Evolutionary conservation across 2,888 invertebrate species (phyloP).

Genomic region (Amblyjoppa proteus): DNA sequence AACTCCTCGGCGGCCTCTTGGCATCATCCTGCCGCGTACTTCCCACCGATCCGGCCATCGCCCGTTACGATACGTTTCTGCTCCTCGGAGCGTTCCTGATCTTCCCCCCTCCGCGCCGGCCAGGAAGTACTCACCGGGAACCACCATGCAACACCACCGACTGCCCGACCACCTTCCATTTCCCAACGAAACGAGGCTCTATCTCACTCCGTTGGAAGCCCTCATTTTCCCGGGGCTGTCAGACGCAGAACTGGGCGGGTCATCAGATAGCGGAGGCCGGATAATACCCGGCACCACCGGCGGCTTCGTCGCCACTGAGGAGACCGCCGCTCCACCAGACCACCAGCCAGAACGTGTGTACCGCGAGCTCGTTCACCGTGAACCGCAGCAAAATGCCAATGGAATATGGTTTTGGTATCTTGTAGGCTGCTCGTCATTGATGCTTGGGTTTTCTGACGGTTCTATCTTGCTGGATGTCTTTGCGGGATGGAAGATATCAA

Average conservation of each 20-base stretch:
- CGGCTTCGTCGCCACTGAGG: conserved; percentile 42
- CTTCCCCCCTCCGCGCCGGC: conserved; percentile 59
- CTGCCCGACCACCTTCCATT: conserved; percentile 63
- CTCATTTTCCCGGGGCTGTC: conserved; percentile 83
- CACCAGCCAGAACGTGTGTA: not conserved
- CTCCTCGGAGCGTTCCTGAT: conserved; percentile 52
- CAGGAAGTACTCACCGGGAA: conserved; percentile 53
- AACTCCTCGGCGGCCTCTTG: conserved; percentile 23
- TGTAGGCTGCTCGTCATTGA: not conserved
- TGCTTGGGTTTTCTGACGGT: not conserved
- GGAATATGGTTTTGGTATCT: conserved; percentile 26
- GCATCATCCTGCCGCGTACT: conserved; percentile 43
- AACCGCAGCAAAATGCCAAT: conserved; percentile 31
- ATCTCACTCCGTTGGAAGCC: conserved; percentile 75
- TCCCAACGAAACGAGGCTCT: conserved; percentile 54
- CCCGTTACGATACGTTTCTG: conserved; percentile 43
- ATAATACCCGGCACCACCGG: conserved; percentile 78
- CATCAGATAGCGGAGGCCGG: conserved; percentile 82
- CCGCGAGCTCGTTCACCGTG: not conserved
- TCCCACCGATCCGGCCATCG: conserved; percentile 44
- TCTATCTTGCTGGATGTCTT: not conserved
- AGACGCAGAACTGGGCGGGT: conserved; percentile 83
- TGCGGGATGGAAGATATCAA: not conserved
- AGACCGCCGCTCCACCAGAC: conserved; percentile 26
- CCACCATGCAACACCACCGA: conserved; percentile 32